Percentiles rank a stretch among this genome's conserved stretches.
Conservation (phyloP, 2,113 vertebrate species). For the Reinhardtius hippoglossoides region DNA sequence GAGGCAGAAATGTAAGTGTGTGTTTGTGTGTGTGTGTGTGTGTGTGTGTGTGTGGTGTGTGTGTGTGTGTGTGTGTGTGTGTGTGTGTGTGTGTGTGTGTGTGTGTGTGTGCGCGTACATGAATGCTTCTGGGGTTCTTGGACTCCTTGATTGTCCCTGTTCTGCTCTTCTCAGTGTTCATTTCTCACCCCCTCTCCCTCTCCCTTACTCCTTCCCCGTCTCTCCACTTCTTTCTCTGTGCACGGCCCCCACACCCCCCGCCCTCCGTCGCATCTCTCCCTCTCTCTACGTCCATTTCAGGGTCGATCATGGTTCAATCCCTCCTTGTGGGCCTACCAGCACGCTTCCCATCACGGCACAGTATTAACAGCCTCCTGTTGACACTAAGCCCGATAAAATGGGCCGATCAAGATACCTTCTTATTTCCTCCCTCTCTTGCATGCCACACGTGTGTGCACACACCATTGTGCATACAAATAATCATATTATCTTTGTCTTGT, state of each 20-base stretch:
- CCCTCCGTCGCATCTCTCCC: neutral
- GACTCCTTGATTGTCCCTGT: slow-evolving; percentile 61
- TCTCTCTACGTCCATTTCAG: slow-evolving; percentile 48
- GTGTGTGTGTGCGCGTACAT: slow-evolving; percentile 28
- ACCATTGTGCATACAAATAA: slow-evolving; percentile 16
- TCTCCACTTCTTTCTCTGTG: slow-evolving; percentile 30
- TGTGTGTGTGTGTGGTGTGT: slow-evolving; percentile 30
- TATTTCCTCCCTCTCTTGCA: slow-evolving; percentile 56
- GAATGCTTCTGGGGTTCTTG: slow-evolving; percentile 54
- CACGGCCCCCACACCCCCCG: slow-evolving; percentile 9
- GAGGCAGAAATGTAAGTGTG: slow-evolving; percentile 27
- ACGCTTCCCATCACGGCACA: slow-evolving; percentile 76
- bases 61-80: slow-evolving; percentile 35
- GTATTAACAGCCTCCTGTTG: slow-evolving; percentile 73
- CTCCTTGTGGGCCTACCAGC: slow-evolving; percentile 54
- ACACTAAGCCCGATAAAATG: slow-evolving; percentile 65
- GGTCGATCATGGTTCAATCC: slow-evolving; percentile 62
- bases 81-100: slow-evolving; percentile 32
- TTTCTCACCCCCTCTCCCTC: slow-evolving; percentile 13
- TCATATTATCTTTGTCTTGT: slow-evolving; percentile 6
- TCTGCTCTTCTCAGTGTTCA: slow-evolving; percentile 27
- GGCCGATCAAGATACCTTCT: slow-evolving; percentile 52
- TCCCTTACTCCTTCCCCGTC: slow-evolving; percentile 15
- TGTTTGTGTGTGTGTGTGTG: slow-evolving; percentile 36
- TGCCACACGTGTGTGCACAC: neutral